Evolutionary conservation across 2,888 invertebrate genomes (phyloP), one percentile per base, ranked within the genome.

Genomic region (Noctua comes): DNA sequence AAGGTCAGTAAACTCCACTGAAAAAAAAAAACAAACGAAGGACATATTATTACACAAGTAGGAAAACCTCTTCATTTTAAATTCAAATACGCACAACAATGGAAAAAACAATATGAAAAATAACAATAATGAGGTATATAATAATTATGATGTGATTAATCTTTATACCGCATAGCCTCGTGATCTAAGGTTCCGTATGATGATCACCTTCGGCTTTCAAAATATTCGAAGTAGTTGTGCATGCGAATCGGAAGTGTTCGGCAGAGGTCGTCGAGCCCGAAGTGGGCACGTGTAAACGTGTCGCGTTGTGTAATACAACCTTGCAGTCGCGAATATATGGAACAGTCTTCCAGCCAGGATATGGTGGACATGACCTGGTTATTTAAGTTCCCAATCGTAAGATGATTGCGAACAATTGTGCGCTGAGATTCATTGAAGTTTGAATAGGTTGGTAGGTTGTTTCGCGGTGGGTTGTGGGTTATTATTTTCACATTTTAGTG

Each of bases 221-320:
- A 93, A 93, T 92, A 92, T 92, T 92, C 86, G 90, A 90, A 90
- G 85, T 91, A 85, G 93, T 92, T 93, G 94, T 93, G 94, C 95
- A 94, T 94, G 96, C 95, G 94, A 96, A 96, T 97, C 96, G 96
- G 96, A 96, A 96, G 96, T 96, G 93, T 93, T 93, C 87, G 88
- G 94, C 92, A 93, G 95, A 96, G 96, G 96, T 95, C 96, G 95
- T 87, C 89, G 90, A 86, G 90, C 88, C 88, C 90, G 80, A 73
- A 77, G 80, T 88, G 91, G 94, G 94, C 96, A 94, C 95, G 94
- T 94, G 95, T 95, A 95, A 93, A 88, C 82, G 69, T 71, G 77
- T 66, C 48, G 74, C 43, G 93, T 96, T 96, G 95, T 95, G 96
- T 93, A 96, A 96, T 88, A 76, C 91, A 95, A 93, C 96, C 96